These are phyloP conservation scores for Cyrtodaria siliqua DNA, from an alignment of 2,888 invertebrate genomes.

Conservation along the genomic window DNA sequence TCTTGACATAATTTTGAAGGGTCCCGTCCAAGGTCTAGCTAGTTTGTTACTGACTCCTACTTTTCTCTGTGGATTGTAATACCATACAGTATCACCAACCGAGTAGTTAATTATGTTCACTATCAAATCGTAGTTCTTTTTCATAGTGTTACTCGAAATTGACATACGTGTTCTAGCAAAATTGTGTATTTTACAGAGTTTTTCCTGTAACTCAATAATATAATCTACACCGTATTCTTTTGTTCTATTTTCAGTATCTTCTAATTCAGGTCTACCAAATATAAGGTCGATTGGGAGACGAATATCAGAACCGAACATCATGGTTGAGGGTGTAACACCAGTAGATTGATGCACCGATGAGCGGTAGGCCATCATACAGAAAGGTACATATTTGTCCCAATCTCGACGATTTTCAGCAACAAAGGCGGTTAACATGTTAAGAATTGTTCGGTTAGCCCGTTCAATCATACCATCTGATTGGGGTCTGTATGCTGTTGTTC, in stretches of 20 bases:
- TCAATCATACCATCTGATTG: slow-evolving; percentile 12
- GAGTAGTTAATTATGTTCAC: neutral
- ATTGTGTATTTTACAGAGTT: neutral
- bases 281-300: no score
- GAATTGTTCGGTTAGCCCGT: slow-evolving; percentile 2
- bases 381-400: slow-evolving; percentile 41
- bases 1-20: neutral
- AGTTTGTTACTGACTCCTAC: no score
- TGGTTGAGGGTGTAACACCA: no score
- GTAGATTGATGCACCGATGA: no score
- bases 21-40: no score
- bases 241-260: no score
- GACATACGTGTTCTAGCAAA: neutral
- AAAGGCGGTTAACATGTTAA: slow-evolving; percentile 3
- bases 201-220: neutral
- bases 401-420: slow-evolving; percentile 16
- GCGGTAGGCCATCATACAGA: no score
- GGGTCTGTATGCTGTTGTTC: slow-evolving; percentile 37
- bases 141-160: slow-evolving; percentile 1
- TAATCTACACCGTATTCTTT: no score
- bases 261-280: no score
- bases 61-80: no score
- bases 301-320: no score
- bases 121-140: neutral
- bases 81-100: no score